Base-by-base conservation (phyloP, 2,888 invertebrate species). In the Ornithoptera priamus region DNA sequence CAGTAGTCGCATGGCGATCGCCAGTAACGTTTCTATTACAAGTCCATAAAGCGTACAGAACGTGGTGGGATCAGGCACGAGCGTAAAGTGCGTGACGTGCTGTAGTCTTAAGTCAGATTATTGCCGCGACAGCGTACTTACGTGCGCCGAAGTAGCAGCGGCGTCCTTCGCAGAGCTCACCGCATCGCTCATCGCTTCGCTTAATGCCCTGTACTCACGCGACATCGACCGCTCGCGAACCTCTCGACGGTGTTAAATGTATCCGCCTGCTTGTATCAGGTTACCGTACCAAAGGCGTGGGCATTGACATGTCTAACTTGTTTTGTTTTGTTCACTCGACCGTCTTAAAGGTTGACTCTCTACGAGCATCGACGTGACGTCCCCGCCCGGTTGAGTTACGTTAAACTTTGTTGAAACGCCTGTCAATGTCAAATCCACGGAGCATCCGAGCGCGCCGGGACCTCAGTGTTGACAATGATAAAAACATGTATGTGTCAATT, bases 271-370 rank as follows among this genome's bases (percentile, higher is more conserved):
- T 85, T 84, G 86, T 91, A 91, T 92, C 92, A 81, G 83, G 90
- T 92, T 92, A 90, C 92, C 83, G 85, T 89, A 85, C 85, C 83
- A 84, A 88, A 92, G 89, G 92, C 92, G 92, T 92, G 91, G 92
- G 92, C 92, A 92, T 90, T 89, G 92, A 90, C 91, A 88, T 90
- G 90, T 89, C 85, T 84, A 82, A 86, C 87, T 90, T 90, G 90
- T 92, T 92, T 91, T 90, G 87, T 90, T 90, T 85, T 88, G 88
- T 87, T 89, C 89, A 87, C 78, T 86, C 85, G 82, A 86, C 82
- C 88, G 81, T 88, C 83, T 82, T 84, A 86, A 90, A 90, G 89
- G 88, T 89, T 90, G 88, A 87, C 87, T 90, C 86, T 89, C 87
- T 88, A 88, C 85, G 87, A 86, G 85, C 88, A 88, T 88, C 85